Evolutionary conservation across 2,113 vertebrate genomes (phyloP).

Genomic region (Dipodomys spectabilis): DNA sequence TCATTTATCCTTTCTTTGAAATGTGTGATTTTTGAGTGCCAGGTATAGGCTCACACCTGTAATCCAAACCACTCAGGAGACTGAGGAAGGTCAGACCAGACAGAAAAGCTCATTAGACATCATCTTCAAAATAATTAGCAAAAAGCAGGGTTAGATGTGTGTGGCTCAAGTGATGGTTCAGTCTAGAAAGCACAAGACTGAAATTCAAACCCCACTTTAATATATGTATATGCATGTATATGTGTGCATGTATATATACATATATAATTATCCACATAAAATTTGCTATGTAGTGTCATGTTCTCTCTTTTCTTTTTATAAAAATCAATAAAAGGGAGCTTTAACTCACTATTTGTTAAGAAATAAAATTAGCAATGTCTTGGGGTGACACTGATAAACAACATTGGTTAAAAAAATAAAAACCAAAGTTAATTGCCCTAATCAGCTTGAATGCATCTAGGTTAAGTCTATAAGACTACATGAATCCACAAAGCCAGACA

Average conservation of each 20-base stretch:
- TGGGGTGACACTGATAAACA: neutral
- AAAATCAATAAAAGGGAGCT: conserved; percentile 11
- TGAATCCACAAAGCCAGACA: conserved; percentile 77
- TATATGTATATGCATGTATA: too few species aligned
- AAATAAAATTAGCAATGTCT: neutral
- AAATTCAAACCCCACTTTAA: too few species aligned
- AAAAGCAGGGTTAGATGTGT: too few species aligned
- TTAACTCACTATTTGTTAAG: neutral
- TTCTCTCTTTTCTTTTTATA: conserved; percentile 14
- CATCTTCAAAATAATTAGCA: too few species aligned
- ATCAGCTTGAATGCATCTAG: conserved; percentile 73
- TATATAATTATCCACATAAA: neutral
- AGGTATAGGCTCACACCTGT: too few species aligned
- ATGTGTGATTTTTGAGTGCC: neutral
- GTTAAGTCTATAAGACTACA: conserved; percentile 76
- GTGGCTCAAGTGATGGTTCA: too few species aligned
- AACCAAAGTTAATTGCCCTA: conserved; percentile 72
- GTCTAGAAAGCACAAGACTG: too few species aligned
- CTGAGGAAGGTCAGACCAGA: too few species aligned
- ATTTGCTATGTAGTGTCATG: neutral
- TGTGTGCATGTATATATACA: too few species aligned
- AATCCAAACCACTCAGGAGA: too few species aligned
- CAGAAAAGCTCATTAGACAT: too few species aligned
- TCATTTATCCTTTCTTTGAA: conserved; percentile 6
- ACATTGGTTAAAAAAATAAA: conserved; percentile 56